phyloP scores from a whole-genome alignment of 2,113 vertebrate species.

The Recurvirostra avosetta region DNA sequence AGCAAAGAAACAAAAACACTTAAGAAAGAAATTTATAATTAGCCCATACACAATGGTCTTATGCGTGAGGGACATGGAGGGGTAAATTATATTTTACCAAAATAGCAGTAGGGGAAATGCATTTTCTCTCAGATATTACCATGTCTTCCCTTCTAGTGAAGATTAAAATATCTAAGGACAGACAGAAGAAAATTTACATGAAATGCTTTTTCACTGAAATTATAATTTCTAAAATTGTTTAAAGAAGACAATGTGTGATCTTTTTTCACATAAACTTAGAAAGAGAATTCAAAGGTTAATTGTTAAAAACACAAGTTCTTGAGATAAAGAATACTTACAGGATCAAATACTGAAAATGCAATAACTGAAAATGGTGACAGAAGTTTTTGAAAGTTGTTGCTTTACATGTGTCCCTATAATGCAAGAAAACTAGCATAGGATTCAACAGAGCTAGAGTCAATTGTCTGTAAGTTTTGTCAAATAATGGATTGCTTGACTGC shows the following conservation, averaged over 20 bases:
- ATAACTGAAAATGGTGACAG: not conserved
- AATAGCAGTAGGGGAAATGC: not conserved
- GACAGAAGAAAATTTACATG: not conserved
- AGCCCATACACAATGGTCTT: not conserved
- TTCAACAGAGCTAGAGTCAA: not conserved
- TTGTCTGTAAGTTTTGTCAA: not conserved
- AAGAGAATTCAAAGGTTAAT: not conserved
- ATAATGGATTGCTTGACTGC: not conserved
- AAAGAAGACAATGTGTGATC: not conserved
- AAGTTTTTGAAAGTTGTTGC: not conserved
- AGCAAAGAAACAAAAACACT: not conserved
- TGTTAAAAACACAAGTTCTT: not conserved
- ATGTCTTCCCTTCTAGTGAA: not conserved
- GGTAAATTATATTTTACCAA: not conserved
- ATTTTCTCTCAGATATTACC: not conserved
- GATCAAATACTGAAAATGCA: not conserved
- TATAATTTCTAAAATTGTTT: not conserved
- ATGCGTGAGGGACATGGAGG: not conserved
- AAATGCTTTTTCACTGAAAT: not conserved
- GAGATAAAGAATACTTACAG: not conserved
- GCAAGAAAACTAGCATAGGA: not conserved
- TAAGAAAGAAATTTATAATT: not conserved
- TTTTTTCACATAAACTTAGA: not conserved
- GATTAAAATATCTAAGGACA: not conserved
- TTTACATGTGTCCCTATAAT: not conserved